These are phyloP conservation scores for Carpatolechia fugitivella DNA, from an alignment of 2,888 invertebrate genomes.

Conservation along the genomic window DNA sequence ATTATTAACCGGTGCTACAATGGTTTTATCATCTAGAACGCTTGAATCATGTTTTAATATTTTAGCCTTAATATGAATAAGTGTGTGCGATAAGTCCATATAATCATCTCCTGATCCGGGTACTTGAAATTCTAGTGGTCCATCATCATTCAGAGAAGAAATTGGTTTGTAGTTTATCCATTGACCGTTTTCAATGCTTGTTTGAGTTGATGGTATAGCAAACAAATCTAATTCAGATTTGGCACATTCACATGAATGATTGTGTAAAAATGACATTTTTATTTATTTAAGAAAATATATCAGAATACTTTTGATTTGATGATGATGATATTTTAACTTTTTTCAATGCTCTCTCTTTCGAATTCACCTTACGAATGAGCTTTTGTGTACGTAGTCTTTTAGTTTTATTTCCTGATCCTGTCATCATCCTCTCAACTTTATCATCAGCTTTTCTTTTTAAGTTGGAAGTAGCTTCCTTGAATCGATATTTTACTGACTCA, in stretches of 20 bases:
- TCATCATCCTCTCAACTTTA: conserved; percentile 26
- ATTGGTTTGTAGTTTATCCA: conserved; percentile 34
- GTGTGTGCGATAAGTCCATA: conserved; percentile 32
- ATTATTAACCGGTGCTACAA: conserved; percentile 32
- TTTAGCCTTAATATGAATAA: conserved; percentile 28
- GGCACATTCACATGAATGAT: conserved; percentile 32
- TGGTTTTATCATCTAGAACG: conserved; percentile 10
- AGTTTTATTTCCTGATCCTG: conserved; percentile 28
- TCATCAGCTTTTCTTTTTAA: conserved; percentile 29
- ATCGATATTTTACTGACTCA: conserved; percentile 18
- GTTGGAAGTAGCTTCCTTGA: conserved; percentile 22
- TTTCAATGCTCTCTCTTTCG: neutral
- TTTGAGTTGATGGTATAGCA: conserved; percentile 32
- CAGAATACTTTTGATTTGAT: conserved; percentile 5
- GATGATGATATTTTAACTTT: conserved; percentile 5
- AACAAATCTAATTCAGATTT: conserved; percentile 35
- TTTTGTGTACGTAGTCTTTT: neutral
- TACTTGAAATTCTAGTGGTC: conserved; percentile 33
- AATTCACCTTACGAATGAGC: neutral
- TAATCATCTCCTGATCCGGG: conserved; percentile 36
- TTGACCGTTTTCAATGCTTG: conserved; percentile 28
- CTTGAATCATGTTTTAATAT: conserved; percentile 27
- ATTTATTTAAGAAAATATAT: conserved; percentile 24
- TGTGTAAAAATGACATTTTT: conserved; percentile 32
- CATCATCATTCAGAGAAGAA: conserved; percentile 32